Percentiles rank a stretch among this genome's conserved stretches.
These are phyloP conservation scores for Eurystomus gularis DNA, from an alignment of 2,113 vertebrate genomes.

Conservation along the genomic window DNA sequence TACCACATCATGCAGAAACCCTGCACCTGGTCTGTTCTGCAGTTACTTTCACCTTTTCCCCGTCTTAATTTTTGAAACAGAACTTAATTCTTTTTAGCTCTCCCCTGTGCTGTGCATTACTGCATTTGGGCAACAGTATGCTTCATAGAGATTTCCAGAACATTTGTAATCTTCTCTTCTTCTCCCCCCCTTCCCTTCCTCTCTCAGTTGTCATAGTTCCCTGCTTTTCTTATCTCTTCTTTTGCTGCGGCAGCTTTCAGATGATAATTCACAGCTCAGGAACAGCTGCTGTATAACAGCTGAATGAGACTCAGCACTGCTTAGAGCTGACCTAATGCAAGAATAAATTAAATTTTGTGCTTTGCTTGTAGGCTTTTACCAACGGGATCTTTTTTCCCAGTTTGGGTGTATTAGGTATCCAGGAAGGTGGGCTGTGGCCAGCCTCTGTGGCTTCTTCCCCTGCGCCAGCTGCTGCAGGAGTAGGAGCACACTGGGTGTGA, in stretches of 20 bases:
- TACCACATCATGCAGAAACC: not conserved
- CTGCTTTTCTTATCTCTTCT: slow-evolving; percentile 55
- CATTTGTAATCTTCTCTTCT: not conserved
- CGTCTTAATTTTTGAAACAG: not conserved
- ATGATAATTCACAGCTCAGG: not conserved
- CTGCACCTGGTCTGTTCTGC: not conserved
- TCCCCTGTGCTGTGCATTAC: not conserved
- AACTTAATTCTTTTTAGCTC: not conserved
- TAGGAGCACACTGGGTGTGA: rapidly evolving
- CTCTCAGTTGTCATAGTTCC: slow-evolving; percentile 51
- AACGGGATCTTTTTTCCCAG: not conserved
- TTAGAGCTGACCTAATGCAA: not conserved
- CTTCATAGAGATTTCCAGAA: slow-evolving; percentile 14
- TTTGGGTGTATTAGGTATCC: rapidly evolving
- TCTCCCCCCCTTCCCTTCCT: not conserved
- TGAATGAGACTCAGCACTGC: not conserved
- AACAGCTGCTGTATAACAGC: slow-evolving; percentile 38
- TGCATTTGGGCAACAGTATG: not conserved
- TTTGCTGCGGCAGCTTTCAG: slow-evolving; percentile 15
- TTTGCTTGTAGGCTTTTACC: not conserved
- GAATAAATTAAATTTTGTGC: not conserved
- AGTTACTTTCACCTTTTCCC: not conserved
- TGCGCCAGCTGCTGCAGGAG: not conserved
- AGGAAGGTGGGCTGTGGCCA: rapidly evolving
- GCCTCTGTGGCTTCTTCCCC: not conserved